Evolutionary conservation across 2,797 vertebrate species (phyloP).

Genomic region (Esox lucius): DNA sequence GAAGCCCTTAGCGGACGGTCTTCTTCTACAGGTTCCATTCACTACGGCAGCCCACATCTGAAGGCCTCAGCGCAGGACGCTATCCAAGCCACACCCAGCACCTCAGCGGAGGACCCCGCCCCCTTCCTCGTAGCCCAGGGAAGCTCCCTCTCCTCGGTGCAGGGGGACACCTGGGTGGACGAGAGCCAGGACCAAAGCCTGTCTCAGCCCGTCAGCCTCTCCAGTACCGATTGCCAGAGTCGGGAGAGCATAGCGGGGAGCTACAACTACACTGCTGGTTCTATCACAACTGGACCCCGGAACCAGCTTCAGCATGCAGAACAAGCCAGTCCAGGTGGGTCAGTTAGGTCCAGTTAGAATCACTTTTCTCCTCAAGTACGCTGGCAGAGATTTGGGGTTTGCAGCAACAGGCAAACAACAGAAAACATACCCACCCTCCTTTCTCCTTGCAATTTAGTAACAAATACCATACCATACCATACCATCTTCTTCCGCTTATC

Average conservation of each 20-base stretch:
- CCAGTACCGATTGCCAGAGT: conserved; percentile 48
- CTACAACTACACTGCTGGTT: conserved; percentile 53
- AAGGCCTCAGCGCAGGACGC: conserved; percentile 17
- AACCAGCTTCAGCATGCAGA: conserved; percentile 23
- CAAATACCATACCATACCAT: too few species aligned
- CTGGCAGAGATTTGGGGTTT: too few species aligned
- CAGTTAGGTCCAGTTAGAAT: too few species aligned
- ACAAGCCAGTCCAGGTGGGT: conserved; percentile 37
- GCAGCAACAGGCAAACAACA: too few species aligned
- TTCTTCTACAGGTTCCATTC: conserved; percentile 9
- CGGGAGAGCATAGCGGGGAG: conserved; percentile 65
- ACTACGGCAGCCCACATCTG: conserved; percentile 35
- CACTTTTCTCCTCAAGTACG: too few species aligned
- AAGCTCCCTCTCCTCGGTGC: conserved; percentile 59
- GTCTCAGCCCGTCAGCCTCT: conserved; percentile 35
- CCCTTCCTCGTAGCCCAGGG: conserved; percentile 62
- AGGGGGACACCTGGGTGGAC: conserved; percentile 34
- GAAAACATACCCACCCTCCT: too few species aligned
- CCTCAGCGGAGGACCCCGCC: conserved; percentile 33
- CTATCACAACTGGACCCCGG: conserved; percentile 23
- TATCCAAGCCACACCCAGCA: not conserved
- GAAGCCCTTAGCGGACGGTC: not conserved
- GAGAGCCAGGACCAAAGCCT: conserved; percentile 22
- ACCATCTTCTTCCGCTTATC: too few species aligned
- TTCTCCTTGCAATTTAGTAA: too few species aligned